Conservation (phyloP, 2,888 invertebrate genomes). For the Ectropis crepuscularia region DNA sequence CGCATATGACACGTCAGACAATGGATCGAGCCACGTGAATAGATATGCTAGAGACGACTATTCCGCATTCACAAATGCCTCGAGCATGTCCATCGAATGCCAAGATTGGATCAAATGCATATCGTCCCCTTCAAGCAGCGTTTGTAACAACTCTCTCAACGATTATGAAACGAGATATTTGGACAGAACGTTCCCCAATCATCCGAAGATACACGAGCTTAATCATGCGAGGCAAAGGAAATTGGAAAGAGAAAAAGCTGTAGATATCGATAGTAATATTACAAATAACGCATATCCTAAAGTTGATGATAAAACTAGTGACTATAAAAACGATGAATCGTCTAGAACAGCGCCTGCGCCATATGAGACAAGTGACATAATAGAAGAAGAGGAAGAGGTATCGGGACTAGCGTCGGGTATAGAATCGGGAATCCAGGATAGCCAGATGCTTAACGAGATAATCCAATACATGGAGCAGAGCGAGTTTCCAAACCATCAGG, state of each 20-base stretch:
- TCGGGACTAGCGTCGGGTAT: background rate
- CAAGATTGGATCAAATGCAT: constrained; percentile 71
- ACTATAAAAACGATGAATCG: constrained; percentile 6
- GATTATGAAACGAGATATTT: constrained; percentile 58
- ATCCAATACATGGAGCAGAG: constrained; percentile 38
- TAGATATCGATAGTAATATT: constrained; percentile 30
- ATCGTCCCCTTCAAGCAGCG: constrained; percentile 64
- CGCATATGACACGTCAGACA: constrained; percentile 65
- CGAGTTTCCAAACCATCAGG: constrained; percentile 40
- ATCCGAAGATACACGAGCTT: constrained; percentile 48
- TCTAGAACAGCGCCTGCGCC: constrained; percentile 7
- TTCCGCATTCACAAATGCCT: constrained; percentile 69
- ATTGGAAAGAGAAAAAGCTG: constrained; percentile 37
- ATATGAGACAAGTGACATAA: constrained; percentile 8
- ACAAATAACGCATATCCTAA: constrained; percentile 1
- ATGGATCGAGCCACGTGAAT: constrained; percentile 60
- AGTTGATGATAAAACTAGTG: constrained; percentile 7
- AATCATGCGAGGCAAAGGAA: constrained; percentile 43
- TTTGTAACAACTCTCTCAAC: constrained; percentile 66
- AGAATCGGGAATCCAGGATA: constrained; percentile 25
- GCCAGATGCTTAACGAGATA: constrained; percentile 15
- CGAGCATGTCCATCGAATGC: constrained; percentile 69
- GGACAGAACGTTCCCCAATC: constrained; percentile 55
- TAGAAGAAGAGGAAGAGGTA: constrained; percentile 14
- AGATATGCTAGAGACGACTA: constrained; percentile 62